Evolutionary conservation across 2,888 invertebrate genomes (phyloP).

Genomic region (Latrodectus hesperus): DNA sequence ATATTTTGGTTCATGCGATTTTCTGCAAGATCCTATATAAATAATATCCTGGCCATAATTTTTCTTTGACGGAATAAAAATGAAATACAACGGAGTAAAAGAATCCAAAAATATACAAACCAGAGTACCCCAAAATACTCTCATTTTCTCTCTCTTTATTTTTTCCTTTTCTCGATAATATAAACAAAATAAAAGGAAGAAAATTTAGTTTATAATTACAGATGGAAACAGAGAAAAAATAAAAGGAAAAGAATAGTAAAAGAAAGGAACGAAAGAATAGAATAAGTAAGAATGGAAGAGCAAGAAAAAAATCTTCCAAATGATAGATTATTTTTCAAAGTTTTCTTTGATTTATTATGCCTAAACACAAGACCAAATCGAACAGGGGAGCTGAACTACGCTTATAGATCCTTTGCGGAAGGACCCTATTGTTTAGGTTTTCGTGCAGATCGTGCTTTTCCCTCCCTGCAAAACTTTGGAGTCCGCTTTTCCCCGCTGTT

Average conservation of each 20-base stretch:
- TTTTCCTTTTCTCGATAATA: background rate
- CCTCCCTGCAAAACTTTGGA: slow-evolving; percentile 49
- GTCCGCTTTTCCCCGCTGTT: slow-evolving; percentile 48
- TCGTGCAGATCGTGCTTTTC: slow-evolving; percentile 53
- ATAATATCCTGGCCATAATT: background rate
- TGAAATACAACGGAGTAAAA: background rate
- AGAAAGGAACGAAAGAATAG: slow-evolving; percentile 50
- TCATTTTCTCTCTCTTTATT: background rate
- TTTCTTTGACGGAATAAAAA: background rate
- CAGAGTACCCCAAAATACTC: background rate
- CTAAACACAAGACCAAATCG: slow-evolving; percentile 65
- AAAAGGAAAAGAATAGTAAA: slow-evolving; percentile 26
- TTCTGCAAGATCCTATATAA: background rate
- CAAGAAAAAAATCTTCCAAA: slow-evolving; percentile 57
- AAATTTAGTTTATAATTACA: slow-evolving; percentile 53
- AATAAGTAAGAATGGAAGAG: slow-evolving; percentile 58
- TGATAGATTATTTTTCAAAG: slow-evolving; percentile 69
- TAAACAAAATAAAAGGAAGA: background rate
- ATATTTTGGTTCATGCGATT: background rate
- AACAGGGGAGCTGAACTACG: slow-evolving; percentile 42
- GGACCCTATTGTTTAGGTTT: slow-evolving; percentile 68
- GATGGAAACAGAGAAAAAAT: slow-evolving; percentile 32
- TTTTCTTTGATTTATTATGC: slow-evolving; percentile 69
- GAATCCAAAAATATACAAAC: background rate
- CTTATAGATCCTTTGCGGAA: slow-evolving; percentile 68